Percentiles rank a stretch among this genome's conserved stretches.
These are phyloP conservation scores for Troides oblongomaculatus DNA, from an alignment of 2,888 invertebrate species.

Conservation along the genomic window DNA sequence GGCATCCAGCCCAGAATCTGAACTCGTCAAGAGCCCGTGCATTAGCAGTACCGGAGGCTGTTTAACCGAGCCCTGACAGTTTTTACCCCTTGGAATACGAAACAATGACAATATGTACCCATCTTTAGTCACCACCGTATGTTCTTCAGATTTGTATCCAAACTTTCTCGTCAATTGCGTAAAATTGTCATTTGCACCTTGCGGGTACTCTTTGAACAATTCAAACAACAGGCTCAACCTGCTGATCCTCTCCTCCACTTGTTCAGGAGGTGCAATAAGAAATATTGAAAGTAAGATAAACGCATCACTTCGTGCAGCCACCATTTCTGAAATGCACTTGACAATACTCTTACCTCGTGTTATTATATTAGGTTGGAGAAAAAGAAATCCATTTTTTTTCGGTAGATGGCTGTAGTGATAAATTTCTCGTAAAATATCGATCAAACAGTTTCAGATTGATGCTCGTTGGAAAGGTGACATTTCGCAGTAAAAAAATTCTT, in stretches of 20 bases:
- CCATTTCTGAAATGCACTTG: neutral
- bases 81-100: conserved; percentile 45
- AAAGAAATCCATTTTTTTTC: no score
- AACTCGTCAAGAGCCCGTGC: conserved; percentile 60
- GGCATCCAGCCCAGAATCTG: conserved; percentile 58
- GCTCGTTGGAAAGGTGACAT: no score
- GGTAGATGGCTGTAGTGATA: no score
- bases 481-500: no score
- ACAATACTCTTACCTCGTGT: no score
- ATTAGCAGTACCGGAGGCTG: conserved; percentile 55
- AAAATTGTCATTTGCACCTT: conserved; percentile 43
- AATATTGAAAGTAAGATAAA: neutral
- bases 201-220: neutral
- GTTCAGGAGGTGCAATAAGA: neutral
- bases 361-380: no score
- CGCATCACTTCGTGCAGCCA: neutral
- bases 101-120: conserved; percentile 58
- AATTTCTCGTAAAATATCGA: no score
- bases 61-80: conserved; percentile 39
- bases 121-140: conserved; percentile 55
- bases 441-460: no score
- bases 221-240: no score
- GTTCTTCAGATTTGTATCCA: conserved; percentile 54
- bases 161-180: conserved; percentile 45
- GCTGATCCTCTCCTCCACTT: no score